These are phyloP conservation scores for Euphydryas editha DNA, from an alignment of 2,888 invertebrate genomes.

Conservation along the genomic window DNA sequence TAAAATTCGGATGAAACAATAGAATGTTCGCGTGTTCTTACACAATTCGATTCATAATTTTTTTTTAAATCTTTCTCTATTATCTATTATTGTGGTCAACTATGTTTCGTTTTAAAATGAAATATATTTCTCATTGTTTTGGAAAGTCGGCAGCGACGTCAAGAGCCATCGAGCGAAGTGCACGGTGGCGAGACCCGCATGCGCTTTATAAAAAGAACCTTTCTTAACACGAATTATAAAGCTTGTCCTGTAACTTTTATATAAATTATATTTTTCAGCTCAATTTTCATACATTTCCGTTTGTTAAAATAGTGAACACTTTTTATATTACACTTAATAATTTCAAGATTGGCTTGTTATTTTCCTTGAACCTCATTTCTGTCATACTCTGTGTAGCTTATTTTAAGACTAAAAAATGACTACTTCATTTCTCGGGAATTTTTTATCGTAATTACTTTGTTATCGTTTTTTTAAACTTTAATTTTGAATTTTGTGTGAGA, in stretches of 20 bases:
- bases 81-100: conserved; percentile 21
- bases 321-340: not conserved
- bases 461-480: no score
- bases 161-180: conserved; percentile 75
- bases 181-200: conserved; percentile 60
- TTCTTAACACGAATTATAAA: conserved; percentile 49
- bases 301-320: not conserved
- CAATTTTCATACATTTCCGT: not conserved
- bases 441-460: no score
- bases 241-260: conserved; percentile 9
- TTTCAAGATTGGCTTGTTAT: not conserved
- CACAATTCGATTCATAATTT: not conserved
- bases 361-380: not conserved
- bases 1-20: no score
- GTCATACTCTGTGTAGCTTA: not conserved
- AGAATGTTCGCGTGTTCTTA: no score
- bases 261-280: conserved; percentile 3
- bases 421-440: no score
- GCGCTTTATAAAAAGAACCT: conserved; percentile 69
- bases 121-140: conserved; percentile 57
- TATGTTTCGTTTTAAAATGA: conserved; percentile 23
- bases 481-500: no score
- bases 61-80: no score
- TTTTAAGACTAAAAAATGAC: no score
- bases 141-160: conserved; percentile 65